Evolutionary conservation across 2,797 vertebrate species (phyloP), one percentile per base, ranked within the genome.

Genomic region (Rhynchotus rufescens): DNA sequence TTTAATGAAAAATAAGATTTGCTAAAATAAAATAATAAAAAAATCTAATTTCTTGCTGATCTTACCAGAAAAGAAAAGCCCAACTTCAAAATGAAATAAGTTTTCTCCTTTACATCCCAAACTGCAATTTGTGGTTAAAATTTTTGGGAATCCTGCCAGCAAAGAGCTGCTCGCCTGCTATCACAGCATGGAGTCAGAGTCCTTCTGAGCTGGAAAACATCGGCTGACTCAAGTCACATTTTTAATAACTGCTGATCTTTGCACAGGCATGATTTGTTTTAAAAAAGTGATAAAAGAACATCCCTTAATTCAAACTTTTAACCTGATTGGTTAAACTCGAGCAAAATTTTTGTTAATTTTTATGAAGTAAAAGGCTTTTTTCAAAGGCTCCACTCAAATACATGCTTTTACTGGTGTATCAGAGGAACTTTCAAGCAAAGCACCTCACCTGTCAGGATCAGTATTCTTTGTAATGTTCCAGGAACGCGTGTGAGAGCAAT

Each of bases 381-480:
- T 75, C 47, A 74, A 54, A 79, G 67, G 8, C 21, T 86, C 89
- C 38, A 59, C 74, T 65, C 51, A 86, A 45, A 52, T 68, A 26
- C 36, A 32, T 90, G 69, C 12, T 84, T 97, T 94, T 95, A 73
- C 75, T 95, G 68, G 71, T 59, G 11, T 45, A 21, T 44, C 66
- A 73, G 6, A 84, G 64, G 76, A 73, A 16, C 12, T 90, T 82
- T 91, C 76, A 61, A 88, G 34, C 11, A 10, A 57, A 89, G 66
- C 15, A 45, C 57, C 67, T 90, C 84, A 19, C 66, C 77, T 81
- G 22, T 36, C 88, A 20, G 8, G 52, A 51, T 45, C 51, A 57
- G 34, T 49, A 36, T 82, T 95, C 96, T 89, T 90, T 65, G 77
- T 64, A 66, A 26, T 78, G 86, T 94, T 93, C 80, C 90, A 89